Evolutionary conservation across 2,888 invertebrate species (phyloP), one percentile per base, ranked within the genome.

Genomic region (Athetis lepigone): DNA sequence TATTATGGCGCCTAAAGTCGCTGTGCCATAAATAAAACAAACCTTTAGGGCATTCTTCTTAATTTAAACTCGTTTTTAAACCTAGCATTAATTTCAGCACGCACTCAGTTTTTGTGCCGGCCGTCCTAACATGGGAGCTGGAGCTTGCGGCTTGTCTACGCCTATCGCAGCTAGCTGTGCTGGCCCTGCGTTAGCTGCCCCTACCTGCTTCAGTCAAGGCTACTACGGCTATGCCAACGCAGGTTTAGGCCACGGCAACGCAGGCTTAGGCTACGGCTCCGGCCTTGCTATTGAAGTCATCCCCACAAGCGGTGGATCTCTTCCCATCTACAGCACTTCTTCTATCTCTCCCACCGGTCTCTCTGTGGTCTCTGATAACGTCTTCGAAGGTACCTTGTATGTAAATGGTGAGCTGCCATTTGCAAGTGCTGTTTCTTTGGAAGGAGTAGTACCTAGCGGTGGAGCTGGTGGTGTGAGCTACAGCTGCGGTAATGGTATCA

Each of bases 361-460:
- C 6, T 60, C 71, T 2, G 29, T 80, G 4, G 47, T 49, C 4
- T 80, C 80, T 9, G 81, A 80, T 2, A 80, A 80, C 13, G 36
- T 65, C 2, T 65, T 59, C 16, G 79, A 79, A 21, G 80, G 80
- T 19, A 7, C 7, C 13, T 11, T 80, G 6, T 46, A 19, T 6
- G 70, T 73, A 0, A 2, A 0, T 42, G 80, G 75, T 50, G 79
- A 71, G 54, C 47, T 73, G 37, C 77, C 77, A 6, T 78, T 78
- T 9, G 37, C 40, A 4, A 57, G 65, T 46, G 21, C 60, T 36
- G 75, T 61, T 21, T 55, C 21, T 37, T 37, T 77, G 8, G 75
- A 77, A 0, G 69, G 71, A 6, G 49, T 19, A 6, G 5, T 77
- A 2, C 52, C 65, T n/a, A 60, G 63, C 42, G 64, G 36, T 7